These are phyloP conservation scores for Rhegmatorhina hoffmannsi DNA, from an alignment of 2,113 vertebrate genomes.

Conservation along the genomic window DNA sequence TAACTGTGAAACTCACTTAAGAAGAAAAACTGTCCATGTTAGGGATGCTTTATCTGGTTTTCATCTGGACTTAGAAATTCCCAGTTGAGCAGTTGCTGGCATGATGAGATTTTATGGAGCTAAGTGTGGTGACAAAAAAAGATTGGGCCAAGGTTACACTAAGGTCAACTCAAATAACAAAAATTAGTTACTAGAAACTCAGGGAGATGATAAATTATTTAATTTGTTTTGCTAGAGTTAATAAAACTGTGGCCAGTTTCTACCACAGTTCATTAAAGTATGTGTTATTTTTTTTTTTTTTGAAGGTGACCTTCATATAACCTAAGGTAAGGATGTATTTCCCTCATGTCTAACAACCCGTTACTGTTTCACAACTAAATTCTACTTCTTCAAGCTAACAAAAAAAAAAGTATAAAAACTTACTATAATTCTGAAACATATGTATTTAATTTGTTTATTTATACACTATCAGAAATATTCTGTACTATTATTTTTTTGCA, in stretches of 20 bases:
- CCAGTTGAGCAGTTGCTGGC: not conserved
- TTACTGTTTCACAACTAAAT: not conserved
- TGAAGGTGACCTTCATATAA: not conserved
- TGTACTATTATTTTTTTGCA: not conserved
- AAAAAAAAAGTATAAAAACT: not conserved
- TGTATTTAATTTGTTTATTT: not conserved
- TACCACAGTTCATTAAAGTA: not conserved
- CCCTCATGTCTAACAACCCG: not conserved
- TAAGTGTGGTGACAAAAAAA: not conserved
- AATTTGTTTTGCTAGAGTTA: slow-evolving; percentile 28
- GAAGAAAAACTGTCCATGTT: not conserved
- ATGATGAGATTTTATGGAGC: not conserved
- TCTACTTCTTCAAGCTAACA: not conserved
- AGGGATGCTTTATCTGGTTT: not conserved
- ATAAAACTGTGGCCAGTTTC: slow-evolving; percentile 7
- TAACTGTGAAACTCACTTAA: not conserved
- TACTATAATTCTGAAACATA: not conserved
- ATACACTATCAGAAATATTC: not conserved
- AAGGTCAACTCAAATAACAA: not conserved
- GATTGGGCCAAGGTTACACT: not conserved
- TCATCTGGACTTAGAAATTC: not conserved
- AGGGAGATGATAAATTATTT: not conserved
- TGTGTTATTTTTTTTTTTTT: not conserved
- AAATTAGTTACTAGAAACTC: not conserved
- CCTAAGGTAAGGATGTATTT: not conserved